These are phyloP conservation scores for Andricus grossulariae DNA, from an alignment of 1,140 invertebrate genomes.

Conservation along the genomic window DNA sequence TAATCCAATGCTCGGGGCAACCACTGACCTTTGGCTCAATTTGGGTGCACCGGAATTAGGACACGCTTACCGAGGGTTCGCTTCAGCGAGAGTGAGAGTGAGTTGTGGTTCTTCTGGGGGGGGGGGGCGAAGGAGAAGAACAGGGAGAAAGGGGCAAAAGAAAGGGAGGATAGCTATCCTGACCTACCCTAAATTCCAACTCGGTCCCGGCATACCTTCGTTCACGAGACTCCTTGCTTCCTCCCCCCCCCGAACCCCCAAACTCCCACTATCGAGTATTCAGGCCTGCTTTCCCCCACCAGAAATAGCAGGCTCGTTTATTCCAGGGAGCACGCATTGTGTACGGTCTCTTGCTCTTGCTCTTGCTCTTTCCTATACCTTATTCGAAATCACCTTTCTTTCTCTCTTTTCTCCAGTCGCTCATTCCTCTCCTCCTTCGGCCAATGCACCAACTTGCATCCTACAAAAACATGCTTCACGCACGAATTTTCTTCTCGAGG, in stretches of 20 bases:
- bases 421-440: neutral
- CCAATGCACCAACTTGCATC: neutral
- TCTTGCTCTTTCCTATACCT: neutral
- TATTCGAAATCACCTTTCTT: conserved; percentile 3
- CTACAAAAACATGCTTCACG: neutral
- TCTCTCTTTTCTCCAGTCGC: neutral
- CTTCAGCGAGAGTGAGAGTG: conserved; percentile 27
- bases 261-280: conserved; percentile 27
- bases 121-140: conserved; percentile 19
- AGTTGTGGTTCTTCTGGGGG: conserved; percentile 31
- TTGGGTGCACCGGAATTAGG: neutral
- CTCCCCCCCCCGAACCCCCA: neutral
- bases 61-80: neutral
- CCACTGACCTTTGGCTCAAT: no score
- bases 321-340: conserved; percentile 19
- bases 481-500: neutral
- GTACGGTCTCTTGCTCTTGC: neutral
- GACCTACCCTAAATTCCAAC: conserved; percentile 26
- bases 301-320: neutral
- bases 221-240: neutral
- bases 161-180: neutral
- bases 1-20: no score
- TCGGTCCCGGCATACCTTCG: neutral
- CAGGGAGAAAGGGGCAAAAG: conserved; percentile 29
- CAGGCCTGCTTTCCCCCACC: conserved; percentile 2